A percentile compares a stretch with the other conserved stretches of the same genome.
Evolutionary conservation across 1,140 invertebrate genomes (phyloP).

Genomic region (Forficula auricularia): DNA sequence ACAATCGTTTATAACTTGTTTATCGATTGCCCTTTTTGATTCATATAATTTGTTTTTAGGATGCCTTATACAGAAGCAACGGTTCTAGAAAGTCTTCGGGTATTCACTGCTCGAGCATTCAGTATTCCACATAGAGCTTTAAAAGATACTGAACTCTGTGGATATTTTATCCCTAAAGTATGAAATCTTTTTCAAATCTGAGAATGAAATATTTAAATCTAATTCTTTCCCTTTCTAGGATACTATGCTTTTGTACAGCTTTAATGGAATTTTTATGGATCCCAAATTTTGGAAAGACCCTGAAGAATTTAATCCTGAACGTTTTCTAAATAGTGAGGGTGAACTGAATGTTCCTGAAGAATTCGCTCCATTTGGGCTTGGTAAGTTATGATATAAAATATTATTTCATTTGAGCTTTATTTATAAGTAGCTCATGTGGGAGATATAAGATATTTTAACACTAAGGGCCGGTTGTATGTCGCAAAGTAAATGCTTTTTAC

Average conservation of each 20-base stretch:
- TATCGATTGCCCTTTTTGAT: too few species aligned
- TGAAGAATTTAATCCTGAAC: slow-evolving; percentile 53
- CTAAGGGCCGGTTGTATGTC: too few species aligned
- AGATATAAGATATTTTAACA: too few species aligned
- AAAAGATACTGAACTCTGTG: slow-evolving; percentile 46
- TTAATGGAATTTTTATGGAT: slow-evolving; percentile 55
- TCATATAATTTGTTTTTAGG: too few species aligned
- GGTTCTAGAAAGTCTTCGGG: slow-evolving; percentile 52
- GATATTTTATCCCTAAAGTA: slow-evolving; percentile 60
- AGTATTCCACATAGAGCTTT: slow-evolving; percentile 59
- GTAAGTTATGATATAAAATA: slow-evolving; percentile 20
- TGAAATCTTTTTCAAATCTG: slow-evolving; percentile 9
- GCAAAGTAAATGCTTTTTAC: too few species aligned
- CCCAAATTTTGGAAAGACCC: slow-evolving; percentile 50
- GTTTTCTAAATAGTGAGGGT: slow-evolving; percentile 47
- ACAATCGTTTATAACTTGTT: too few species aligned
- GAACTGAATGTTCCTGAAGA: slow-evolving; percentile 43
- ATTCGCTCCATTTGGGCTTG: slow-evolving; percentile 61
- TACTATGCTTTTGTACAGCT: slow-evolving; percentile 68
- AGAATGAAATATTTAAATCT: neutral
- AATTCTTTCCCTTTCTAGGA: slow-evolving; percentile 34
- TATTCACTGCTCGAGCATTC: slow-evolving; percentile 61
- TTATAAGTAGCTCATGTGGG: too few species aligned
- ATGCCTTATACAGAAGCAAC: slow-evolving; percentile 66
- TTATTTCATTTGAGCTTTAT: slow-evolving; percentile 7